Conservation (phyloP, 2,113 vertebrate species). For the Microcebus ravelobensis region DNA sequence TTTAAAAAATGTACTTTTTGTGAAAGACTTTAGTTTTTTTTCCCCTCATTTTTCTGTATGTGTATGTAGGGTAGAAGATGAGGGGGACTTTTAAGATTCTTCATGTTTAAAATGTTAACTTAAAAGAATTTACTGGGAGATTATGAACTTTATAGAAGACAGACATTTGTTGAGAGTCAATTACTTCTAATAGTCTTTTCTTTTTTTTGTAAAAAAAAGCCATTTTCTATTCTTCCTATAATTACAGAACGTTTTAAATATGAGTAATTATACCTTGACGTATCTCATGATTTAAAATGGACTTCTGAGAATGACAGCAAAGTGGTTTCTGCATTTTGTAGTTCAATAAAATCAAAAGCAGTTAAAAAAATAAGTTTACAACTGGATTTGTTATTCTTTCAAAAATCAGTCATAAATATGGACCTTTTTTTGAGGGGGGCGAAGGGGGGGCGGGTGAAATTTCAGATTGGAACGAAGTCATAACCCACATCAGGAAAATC, state of each 20-base stretch:
- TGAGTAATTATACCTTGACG: conserved; percentile 72
- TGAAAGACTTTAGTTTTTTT: conserved; percentile 16
- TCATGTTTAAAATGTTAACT: conserved; percentile 67
- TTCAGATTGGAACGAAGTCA: conserved; percentile 69
- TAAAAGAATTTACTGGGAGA: conserved; percentile 77
- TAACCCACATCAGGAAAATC: conserved; percentile 67
- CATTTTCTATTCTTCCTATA: conserved; percentile 65
- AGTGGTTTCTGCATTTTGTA: conserved; percentile 64
- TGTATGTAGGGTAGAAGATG: neutral
- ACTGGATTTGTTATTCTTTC: conserved; percentile 71
- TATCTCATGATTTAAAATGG: conserved; percentile 71
- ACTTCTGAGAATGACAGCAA: conserved; percentile 58
- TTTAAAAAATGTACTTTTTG: conserved; percentile 57
- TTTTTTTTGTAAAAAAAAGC: neutral
- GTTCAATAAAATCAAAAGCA: conserved; percentile 74
- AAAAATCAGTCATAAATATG: conserved; percentile 56
- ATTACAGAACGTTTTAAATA: conserved; percentile 76
- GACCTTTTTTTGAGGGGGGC: neutral
- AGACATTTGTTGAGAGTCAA: conserved; percentile 68
- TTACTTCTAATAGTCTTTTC: conserved; percentile 58
- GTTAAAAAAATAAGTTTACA: conserved; percentile 66
- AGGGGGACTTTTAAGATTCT: neutral
- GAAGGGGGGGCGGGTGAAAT: conserved; percentile 49
- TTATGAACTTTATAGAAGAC: conserved; percentile 74
- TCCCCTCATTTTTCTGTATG: neutral